A percentile compares a stretch with the other conserved stretches of the same genome.
Evolutionary conservation across 2,797 vertebrate genomes (phyloP).

Genomic region (Coranthus polyacanthus): DNA sequence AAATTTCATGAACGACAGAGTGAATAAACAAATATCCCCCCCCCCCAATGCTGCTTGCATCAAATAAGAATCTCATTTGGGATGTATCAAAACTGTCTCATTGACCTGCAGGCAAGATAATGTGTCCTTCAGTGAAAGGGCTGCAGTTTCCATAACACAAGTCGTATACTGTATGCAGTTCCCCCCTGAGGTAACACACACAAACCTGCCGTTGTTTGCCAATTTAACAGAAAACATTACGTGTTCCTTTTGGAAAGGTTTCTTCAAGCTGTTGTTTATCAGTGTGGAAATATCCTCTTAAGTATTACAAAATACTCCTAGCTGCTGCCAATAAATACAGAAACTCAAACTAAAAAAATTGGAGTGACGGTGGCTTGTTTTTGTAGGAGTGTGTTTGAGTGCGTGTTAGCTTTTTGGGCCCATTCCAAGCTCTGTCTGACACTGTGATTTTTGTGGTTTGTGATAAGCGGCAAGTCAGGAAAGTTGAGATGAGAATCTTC

Average conservation of each 20-base stretch:
- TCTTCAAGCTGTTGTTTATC: conserved; percentile 62
- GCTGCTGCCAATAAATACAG: conserved; percentile 62
- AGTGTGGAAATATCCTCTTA: conserved; percentile 70
- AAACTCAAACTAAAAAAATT: conserved; percentile 36
- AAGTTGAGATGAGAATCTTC: conserved; percentile 79
- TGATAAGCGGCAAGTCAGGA: conserved; percentile 73
- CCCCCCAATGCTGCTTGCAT: conserved; percentile 3
- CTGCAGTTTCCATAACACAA: conserved; percentile 42
- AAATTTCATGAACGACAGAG: conserved; percentile 26
- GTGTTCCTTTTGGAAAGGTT: conserved; percentile 52
- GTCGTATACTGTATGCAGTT: conserved; percentile 49
- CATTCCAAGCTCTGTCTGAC: conserved; percentile 65
- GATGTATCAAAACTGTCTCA: conserved; percentile 53
- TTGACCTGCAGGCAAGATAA: conserved; percentile 59
- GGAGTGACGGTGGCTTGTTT: conserved; percentile 40
- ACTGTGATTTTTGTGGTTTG: conserved; percentile 64
- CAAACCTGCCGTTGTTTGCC: conserved; percentile 42
- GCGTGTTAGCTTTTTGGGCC: conserved; percentile 44
- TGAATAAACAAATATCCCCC: conserved; percentile 31
- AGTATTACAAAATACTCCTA: conserved; percentile 58
- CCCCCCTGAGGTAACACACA: conserved; percentile 36
- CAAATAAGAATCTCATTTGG: conserved; percentile 47
- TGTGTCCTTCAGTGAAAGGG: conserved; percentile 46
- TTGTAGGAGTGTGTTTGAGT: conserved; percentile 15
- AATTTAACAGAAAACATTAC: conserved; percentile 52